A percentile compares a stretch with the other conserved stretches of the same genome.
Conservation (phyloP, 2,113 vertebrate species). For the Furnarius figulus region DNA sequence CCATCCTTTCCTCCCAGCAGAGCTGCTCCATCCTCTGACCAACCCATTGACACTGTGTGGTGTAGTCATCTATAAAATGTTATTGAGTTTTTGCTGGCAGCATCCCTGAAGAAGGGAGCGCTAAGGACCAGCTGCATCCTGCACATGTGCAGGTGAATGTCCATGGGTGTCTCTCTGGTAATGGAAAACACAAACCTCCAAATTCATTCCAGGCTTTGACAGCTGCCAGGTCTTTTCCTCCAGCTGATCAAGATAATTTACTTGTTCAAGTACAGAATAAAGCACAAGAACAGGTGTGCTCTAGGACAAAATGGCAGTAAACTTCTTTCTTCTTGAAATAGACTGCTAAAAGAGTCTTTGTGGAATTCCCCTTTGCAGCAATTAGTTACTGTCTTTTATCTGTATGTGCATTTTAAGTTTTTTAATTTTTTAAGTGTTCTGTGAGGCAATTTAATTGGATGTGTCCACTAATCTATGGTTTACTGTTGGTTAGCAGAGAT, state of each 20-base stretch:
- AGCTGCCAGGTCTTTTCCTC: neutral
- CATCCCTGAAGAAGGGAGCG: neutral
- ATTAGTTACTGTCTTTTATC: neutral
- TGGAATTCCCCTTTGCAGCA: neutral
- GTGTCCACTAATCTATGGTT: neutral
- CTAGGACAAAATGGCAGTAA: neutral
- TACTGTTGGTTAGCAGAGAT: neutral
- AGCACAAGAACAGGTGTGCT: neutral
- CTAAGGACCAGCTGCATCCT: fast-evolving
- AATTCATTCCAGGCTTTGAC: neutral
- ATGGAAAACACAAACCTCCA: neutral
- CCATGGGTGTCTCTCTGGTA: neutral
- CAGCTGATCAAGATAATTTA: neutral
- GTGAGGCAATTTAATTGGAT: neutral
- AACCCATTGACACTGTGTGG: neutral
- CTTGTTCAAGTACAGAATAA: neutral
- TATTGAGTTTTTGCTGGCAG: neutral
- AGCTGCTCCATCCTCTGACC: neutral
- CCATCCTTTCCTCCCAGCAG: neutral
- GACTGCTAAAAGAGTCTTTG: neutral
- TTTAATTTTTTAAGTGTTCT: neutral
- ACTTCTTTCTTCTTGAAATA: neutral
- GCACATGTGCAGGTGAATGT: fast-evolving
- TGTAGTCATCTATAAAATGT: neutral
- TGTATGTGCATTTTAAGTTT: neutral